Evolutionary conservation across 2,797 vertebrate genomes (phyloP).

Genomic region (Ptychobarbus kaznakovi): DNA sequence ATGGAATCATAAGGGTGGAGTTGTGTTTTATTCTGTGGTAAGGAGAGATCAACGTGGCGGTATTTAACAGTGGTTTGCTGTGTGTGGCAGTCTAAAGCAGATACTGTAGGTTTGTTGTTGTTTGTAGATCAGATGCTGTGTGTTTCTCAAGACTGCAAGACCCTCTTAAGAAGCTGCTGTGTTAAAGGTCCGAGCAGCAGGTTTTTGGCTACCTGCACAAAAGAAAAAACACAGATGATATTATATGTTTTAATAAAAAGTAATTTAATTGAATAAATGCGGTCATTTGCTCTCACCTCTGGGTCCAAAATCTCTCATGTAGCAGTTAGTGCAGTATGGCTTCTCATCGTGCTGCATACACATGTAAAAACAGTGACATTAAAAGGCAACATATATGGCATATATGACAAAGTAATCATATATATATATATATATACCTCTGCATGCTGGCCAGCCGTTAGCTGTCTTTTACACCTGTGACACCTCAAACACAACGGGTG

Average conservation of each 20-base stretch:
- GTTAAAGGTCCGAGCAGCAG: slow-evolving; percentile 35
- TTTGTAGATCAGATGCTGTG: not conserved
- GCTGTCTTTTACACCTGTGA: slow-evolving; percentile 80
- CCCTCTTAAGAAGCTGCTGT: slow-evolving; percentile 42
- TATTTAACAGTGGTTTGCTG: not conserved
- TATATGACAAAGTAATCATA: not conserved
- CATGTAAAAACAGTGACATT: slow-evolving; percentile 54
- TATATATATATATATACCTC: slow-evolving; percentile 69
- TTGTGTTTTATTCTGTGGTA: not conserved
- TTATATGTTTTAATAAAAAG: not conserved
- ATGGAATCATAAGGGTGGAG: not conserved
- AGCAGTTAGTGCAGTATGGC: slow-evolving; percentile 83
- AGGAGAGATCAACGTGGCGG: not conserved
- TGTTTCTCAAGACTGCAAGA: slow-evolving; percentile 11
- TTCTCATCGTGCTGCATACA: slow-evolving; percentile 81
- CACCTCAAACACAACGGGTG: slow-evolving; percentile 87
- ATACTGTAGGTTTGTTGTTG: not conserved
- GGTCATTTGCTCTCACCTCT: slow-evolving; percentile 71
- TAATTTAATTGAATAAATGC: not conserved
- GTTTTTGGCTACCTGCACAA: slow-evolving; percentile 70
- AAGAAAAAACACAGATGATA: slow-evolving; percentile 41
- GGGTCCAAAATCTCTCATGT: slow-evolving; percentile 81
- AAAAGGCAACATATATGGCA: not conserved
- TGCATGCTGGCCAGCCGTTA: slow-evolving; percentile 81
- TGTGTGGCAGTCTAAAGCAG: not conserved